phyloP scores from a whole-genome alignment of 1,140 invertebrate species.

The Tetramorium alpestre region DNA sequence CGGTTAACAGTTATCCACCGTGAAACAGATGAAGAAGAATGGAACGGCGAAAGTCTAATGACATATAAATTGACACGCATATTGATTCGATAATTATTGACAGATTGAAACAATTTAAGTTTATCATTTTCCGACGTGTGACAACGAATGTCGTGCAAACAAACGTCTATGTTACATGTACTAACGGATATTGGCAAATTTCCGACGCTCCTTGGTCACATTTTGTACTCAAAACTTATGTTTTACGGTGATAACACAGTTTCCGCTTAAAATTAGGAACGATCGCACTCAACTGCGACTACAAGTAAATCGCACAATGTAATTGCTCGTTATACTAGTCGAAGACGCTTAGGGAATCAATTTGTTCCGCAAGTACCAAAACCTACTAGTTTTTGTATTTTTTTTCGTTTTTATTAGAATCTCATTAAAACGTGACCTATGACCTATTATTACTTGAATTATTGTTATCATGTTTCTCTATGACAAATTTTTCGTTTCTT shows the following conservation, averaged over 20 bases:
- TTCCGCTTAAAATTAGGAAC: neutral
- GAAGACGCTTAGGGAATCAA: constrained; percentile 8
- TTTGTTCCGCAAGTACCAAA: neutral
- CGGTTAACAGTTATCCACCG: neutral
- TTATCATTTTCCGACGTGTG: neutral
- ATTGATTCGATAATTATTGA: neutral
- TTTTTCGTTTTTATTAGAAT: neutral
- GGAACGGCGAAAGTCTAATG: neutral
- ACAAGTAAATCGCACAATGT: neutral
- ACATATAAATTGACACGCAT: neutral
- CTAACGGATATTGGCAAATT: constrained; percentile 11
- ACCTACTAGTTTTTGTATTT: neutral
- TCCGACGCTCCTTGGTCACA: neutral
- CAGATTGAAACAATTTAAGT: neutral
- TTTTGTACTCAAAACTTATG: neutral
- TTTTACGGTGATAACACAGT: neutral
- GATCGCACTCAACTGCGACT: neutral
- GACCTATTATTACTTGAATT: neutral
- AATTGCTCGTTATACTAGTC: neutral
- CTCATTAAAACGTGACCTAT: neutral
- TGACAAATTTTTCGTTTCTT: neutral
- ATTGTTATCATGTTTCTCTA: neutral
- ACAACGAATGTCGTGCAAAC: neutral
- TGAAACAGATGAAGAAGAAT: neutral
- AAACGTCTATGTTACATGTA: neutral